Evolutionary conservation across 2,888 invertebrate genomes (phyloP).

Genomic region (Dioctria rufipes): DNA sequence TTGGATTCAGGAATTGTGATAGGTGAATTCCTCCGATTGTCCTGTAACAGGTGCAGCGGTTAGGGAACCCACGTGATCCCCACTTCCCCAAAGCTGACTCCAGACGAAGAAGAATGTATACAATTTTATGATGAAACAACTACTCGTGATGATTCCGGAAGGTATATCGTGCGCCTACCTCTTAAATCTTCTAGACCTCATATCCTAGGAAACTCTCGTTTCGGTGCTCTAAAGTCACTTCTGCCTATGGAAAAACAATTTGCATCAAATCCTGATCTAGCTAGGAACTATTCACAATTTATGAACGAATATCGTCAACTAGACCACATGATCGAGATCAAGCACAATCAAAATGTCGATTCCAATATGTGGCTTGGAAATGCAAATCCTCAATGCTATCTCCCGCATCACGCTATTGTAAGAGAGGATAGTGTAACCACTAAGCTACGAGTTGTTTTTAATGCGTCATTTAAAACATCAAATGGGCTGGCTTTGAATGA

Average conservation of each 20-base stretch:
- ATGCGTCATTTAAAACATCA: background rate
- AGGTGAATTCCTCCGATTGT: too few species aligned
- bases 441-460: constrained; percentile 7
- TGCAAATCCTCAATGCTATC: background rate
- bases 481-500: background rate
- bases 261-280: background rate
- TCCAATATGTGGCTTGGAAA: background rate
- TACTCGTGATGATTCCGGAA: background rate
- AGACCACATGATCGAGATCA: background rate
- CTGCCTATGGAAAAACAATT: background rate
- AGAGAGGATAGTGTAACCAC: background rate
- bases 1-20: too few species aligned
- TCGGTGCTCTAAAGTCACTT: background rate
- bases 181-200: too few species aligned
- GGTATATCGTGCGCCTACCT: background rate
- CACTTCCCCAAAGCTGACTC: background rate
- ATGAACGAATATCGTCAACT: background rate
- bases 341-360: too few species aligned
- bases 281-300: background rate
- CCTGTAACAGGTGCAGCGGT: too few species aligned
- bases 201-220: background rate
- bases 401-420: constrained; percentile 13
- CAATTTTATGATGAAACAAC: too few species aligned
- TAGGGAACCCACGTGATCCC: too few species aligned
- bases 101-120: background rate